These are phyloP conservation scores for Thunnus maccoyii DNA, from an alignment of 2,113 vertebrate species.

Conservation along the genomic window DNA sequence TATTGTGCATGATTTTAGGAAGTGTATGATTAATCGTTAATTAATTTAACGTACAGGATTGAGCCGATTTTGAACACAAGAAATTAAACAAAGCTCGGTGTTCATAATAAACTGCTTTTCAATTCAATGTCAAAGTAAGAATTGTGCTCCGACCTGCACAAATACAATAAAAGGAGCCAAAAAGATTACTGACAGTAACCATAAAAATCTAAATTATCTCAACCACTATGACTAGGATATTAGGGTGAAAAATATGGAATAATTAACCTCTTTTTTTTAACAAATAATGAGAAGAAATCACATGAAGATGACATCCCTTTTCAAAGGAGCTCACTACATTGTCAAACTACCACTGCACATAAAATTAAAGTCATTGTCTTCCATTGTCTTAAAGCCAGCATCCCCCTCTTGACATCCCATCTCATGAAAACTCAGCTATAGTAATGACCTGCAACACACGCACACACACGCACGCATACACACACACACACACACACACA, in stretches of 20 bases:
- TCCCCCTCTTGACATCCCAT: slow-evolving; percentile 73
- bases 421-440: slow-evolving; percentile 79
- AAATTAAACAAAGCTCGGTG: not conserved
- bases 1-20: not conserved
- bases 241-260: slow-evolving; percentile 52
- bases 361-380: slow-evolving; percentile 75
- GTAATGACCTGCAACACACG: slow-evolving; percentile 82
- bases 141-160: slow-evolving; percentile 57
- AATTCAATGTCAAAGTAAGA: slow-evolving; percentile 40
- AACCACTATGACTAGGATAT: slow-evolving; percentile 41
- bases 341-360: slow-evolving; percentile 66
- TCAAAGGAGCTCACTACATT: slow-evolving; percentile 63
- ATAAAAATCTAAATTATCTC: slow-evolving; percentile 66
- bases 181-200: slow-evolving; percentile 57
- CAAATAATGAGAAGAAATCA: slow-evolving; percentile 71
- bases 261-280: slow-evolving; percentile 66
- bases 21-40: not conserved
- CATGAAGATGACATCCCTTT: slow-evolving; percentile 58
- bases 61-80: not conserved
- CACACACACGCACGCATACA: slow-evolving; percentile 28
- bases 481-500: slow-evolving; percentile 31
- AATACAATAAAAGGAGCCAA: slow-evolving; percentile 54
- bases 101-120: slow-evolving; percentile 47
- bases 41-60: not conserved
- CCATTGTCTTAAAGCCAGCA: slow-evolving; percentile 74